phyloP scores from a whole-genome alignment of 2,797 vertebrate genomes.

The Phalloptychus januarius region DNA sequence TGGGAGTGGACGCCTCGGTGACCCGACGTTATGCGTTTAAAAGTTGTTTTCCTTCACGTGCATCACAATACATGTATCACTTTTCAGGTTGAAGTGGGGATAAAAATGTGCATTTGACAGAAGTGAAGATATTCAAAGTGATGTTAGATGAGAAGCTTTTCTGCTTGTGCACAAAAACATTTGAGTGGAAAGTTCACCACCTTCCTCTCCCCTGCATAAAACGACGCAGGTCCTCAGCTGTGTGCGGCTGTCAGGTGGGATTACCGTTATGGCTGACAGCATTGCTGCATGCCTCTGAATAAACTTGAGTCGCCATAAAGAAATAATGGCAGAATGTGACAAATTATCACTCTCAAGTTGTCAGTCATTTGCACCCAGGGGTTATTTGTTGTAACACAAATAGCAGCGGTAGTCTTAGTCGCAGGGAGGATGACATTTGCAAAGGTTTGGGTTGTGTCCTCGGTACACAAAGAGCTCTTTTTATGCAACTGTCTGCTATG shows the following conservation, averaged over 20 bases:
- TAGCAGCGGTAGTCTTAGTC: conserved; percentile 63
- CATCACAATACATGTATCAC: conserved; percentile 1
- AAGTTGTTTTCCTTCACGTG: conserved; percentile 7
- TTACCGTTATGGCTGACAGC: conserved; percentile 45
- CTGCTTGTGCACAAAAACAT: conserved; percentile 11
- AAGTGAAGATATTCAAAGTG: conserved; percentile 23
- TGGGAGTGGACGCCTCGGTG: conserved; percentile 16
- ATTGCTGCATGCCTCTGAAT: conserved; percentile 32
- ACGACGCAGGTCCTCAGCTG: conserved; percentile 30
- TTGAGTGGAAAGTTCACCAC: conserved; percentile 53
- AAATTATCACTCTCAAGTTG: conserved; percentile 66
- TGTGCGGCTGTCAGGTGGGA: conserved; percentile 60
- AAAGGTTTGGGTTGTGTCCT: conserved; percentile 58
- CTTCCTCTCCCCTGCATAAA: conserved; percentile 25
- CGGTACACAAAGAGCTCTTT: conserved; percentile 31
- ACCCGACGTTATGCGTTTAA: conserved; percentile 39
- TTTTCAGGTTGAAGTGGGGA: conserved; percentile 7
- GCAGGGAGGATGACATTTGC: conserved; percentile 60
- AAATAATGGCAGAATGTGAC: conserved; percentile 67
- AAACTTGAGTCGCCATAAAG: conserved; percentile 57
- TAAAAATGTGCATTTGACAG: conserved; percentile 1
- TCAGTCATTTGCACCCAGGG: conserved; percentile 68
- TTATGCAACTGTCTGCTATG: conserved; percentile 31
- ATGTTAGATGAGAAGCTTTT: conserved; percentile 2
- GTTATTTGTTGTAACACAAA: conserved; percentile 73